Percentiles rank a stretch among this genome's conserved stretches.
Evolutionary conservation across 2,113 vertebrate species (phyloP).

Genomic region (Rhea americana): DNA sequence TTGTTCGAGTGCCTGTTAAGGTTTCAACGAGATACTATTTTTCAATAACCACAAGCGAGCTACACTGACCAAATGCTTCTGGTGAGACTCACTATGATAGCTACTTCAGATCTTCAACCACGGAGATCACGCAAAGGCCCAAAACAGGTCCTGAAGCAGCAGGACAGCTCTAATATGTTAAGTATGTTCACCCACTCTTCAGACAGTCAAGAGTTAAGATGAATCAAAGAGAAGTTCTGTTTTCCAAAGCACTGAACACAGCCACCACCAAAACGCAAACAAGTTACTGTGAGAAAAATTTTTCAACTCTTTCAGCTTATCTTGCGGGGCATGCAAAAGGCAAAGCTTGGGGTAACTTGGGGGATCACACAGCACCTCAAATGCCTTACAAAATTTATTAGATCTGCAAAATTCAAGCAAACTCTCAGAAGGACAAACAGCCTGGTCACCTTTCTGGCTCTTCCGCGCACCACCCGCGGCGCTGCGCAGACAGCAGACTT

Average conservation of each 20-base stretch:
- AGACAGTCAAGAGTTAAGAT: neutral
- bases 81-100: neutral
- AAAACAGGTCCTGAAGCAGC: neutral
- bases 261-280: neutral
- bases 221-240: neutral
- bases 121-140: neutral
- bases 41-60: neutral
- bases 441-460: neutral
- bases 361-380: neutral
- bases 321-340: accelerated
- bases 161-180: neutral
- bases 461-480: neutral
- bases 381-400: neutral
- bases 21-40: neutral
- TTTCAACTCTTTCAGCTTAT: neutral
- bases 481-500: neutral
- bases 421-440: accelerated
- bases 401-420: neutral
- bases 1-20: neutral
- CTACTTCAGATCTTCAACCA: neutral
- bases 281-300: neutral
- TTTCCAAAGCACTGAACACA: neutral
- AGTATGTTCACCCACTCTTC: neutral
- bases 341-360: neutral
- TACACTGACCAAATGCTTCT: neutral